Conservation (phyloP, 2,797 vertebrate species). For the Galago senegalensis region DNA sequence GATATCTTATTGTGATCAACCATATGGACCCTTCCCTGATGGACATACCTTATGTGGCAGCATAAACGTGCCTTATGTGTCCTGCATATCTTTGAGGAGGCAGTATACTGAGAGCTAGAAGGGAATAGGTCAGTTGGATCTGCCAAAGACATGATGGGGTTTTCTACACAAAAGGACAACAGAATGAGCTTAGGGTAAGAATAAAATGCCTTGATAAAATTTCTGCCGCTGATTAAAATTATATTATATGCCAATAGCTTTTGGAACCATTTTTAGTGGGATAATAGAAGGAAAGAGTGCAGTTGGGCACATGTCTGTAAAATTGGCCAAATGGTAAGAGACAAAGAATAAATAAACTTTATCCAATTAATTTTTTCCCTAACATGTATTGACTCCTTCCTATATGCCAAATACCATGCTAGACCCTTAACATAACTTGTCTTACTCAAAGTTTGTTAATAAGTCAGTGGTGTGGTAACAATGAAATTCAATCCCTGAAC, state of each 20-base stretch:
- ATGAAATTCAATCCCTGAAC: not conserved
- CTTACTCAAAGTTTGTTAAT: not conserved
- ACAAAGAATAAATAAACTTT: not conserved
- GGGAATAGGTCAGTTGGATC: not conserved
- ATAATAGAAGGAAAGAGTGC: not conserved
- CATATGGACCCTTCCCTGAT: not conserved
- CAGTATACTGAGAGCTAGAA: not conserved
- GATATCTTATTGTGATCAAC: not conserved
- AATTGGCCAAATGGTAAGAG: not conserved
- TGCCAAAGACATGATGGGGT: not conserved
- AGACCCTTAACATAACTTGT: not conserved
- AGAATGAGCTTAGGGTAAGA: not conserved
- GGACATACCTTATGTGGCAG: not conserved
- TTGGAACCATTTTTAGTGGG: not conserved
- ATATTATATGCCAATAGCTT: not conserved
- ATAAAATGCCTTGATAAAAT: constrained; percentile 12
- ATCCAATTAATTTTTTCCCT: not conserved
- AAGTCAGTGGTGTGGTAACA: not conserved
- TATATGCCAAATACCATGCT: not conserved
- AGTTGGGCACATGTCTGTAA: not conserved
- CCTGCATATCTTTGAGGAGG: not conserved
- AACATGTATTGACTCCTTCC: not conserved
- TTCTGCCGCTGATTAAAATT: not conserved
- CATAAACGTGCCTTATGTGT: not conserved
- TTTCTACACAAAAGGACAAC: not conserved